A percentile compares a stretch with the other conserved stretches of the same genome.
Evolutionary conservation across 2,113 vertebrate genomes (phyloP).

Genomic region (Sturnus vulgaris): DNA sequence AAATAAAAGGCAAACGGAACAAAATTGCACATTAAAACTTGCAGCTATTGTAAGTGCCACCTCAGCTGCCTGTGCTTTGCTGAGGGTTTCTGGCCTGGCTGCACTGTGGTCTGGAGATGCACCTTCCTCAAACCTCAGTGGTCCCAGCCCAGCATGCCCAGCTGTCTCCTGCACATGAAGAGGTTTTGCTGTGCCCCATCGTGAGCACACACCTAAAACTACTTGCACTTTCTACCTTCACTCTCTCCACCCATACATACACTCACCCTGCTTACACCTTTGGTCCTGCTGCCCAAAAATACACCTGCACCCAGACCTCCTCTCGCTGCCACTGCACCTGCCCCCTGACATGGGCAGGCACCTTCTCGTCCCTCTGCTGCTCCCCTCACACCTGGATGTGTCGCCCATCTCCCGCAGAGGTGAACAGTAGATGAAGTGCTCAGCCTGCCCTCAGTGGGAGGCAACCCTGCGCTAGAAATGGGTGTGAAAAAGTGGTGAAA

Average conservation of each 20-base stretch:
- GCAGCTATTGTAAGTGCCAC: not conserved
- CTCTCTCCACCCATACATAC: not conserved
- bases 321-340: not conserved
- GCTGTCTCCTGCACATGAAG: not conserved
- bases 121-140: not conserved
- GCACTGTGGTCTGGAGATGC: not conserved
- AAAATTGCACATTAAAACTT: not conserved
- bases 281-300: not conserved
- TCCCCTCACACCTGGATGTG: not conserved
- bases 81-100: not conserved
- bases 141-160: not conserved
- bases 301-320: not conserved
- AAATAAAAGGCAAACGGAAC: not conserved
- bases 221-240: not conserved
- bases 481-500: not conserved
- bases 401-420: accelerated
- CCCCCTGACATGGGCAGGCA: not conserved
- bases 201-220: not conserved
- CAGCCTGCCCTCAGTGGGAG: not conserved
- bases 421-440: not conserved
- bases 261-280: not conserved
- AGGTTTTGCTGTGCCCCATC: not conserved
- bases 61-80: not conserved
- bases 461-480: not conserved
- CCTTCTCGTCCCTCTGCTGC: not conserved